These are phyloP conservation scores for Nebria ingens DNA, from an alignment of 1,140 invertebrate species.

Conservation along the genomic window DNA sequence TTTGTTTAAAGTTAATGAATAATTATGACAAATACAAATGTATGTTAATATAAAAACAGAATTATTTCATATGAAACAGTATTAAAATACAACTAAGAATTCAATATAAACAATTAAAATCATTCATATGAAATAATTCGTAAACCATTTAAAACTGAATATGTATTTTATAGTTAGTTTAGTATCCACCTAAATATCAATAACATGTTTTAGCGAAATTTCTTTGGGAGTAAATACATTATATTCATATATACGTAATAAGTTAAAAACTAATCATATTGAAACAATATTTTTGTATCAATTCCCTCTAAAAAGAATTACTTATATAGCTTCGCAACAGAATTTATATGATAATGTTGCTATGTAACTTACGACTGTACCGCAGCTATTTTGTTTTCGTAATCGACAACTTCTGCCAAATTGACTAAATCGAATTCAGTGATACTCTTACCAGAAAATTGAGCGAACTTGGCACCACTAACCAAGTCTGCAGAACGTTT, in stretches of 20 bases:
- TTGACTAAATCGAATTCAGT: constrained; percentile 64
- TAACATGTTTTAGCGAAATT: no score
- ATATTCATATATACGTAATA: not conserved
- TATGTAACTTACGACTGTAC: not conserved
- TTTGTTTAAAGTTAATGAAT: no score
- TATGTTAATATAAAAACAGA: not conserved
- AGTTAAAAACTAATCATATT: not conserved
- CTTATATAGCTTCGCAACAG: not conserved
- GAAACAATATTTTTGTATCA: not conserved
- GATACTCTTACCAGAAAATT: constrained; percentile 63
- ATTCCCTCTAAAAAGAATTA: not conserved
- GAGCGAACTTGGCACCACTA: constrained; percentile 49
- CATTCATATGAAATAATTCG: not conserved
- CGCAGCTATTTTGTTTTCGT: constrained; percentile 20
- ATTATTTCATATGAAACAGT: not conserved
- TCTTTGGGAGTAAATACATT: no score
- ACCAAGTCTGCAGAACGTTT: constrained; percentile 52
- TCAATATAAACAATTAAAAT: not conserved
- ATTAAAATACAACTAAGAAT: not conserved
- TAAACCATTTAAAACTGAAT: not conserved
- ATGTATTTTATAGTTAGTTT: no score
- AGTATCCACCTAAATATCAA: no score
- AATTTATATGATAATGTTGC: not conserved
- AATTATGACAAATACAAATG: no score
- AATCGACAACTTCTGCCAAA: constrained; percentile 41